Conservation (phyloP, 2,888 invertebrate genomes). For the Patella caerulea region DNA sequence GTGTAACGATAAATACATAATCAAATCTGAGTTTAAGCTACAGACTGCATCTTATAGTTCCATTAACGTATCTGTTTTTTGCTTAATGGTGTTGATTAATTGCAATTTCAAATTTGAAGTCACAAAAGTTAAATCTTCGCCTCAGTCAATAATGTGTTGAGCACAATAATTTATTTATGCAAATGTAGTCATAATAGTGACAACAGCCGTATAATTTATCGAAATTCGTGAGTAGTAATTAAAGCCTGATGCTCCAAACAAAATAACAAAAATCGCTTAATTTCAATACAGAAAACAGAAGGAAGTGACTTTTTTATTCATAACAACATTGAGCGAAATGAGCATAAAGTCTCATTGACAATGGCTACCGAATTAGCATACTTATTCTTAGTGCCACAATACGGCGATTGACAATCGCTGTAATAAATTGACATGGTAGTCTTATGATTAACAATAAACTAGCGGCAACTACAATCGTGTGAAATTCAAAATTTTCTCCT, state of each 20-base stretch:
- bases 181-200: background rate
- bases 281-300: conserved; percentile 4
- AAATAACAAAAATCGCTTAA: background rate
- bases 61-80: no score
- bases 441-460: background rate
- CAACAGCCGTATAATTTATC: background rate
- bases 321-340: conserved; percentile 2
- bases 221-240: background rate
- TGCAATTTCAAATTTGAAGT: no score
- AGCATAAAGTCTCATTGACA: background rate
- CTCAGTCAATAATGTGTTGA: no score
- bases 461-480: background rate
- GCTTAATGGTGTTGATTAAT: no score
- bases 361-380: background rate
- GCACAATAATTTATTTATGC: background rate
- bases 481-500: conserved; percentile 2
- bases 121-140: no score
- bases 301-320: background rate
- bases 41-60: no score
- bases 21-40: no score
- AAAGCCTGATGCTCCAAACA: background rate
- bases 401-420: background rate
- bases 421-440: conserved; percentile 4
- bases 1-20: no score
- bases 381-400: conserved; percentile 2